Conservation (phyloP, 2,888 invertebrate genomes). For the Cremastobaeus sp. region DNA sequence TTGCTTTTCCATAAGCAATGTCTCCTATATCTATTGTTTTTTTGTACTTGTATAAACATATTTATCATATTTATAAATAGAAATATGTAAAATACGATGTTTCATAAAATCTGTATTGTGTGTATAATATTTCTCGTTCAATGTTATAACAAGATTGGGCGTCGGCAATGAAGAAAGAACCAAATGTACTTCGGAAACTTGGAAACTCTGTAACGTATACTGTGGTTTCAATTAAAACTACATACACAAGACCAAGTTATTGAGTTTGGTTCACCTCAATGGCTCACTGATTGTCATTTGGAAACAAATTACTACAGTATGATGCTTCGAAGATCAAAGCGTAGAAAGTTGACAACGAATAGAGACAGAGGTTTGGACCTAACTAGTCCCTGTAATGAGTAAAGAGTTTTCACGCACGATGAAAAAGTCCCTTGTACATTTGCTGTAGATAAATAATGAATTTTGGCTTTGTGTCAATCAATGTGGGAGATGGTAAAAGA, state of each 20-base stretch:
- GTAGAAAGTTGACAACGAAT: not conserved
- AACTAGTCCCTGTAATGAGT: constrained; percentile 10
- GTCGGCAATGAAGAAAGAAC: constrained; percentile 1
- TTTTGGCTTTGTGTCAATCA: constrained; percentile 53
- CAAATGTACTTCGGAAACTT: not conserved
- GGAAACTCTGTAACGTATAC: not conserved
- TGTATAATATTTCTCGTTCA: constrained; percentile 28
- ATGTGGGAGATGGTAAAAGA: constrained; percentile 48
- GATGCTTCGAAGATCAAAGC: not conserved
- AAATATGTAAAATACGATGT: constrained; percentile 29
- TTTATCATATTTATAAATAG: constrained; percentile 33
- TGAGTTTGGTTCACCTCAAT: too few species aligned
- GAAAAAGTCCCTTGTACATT: constrained; percentile 27
- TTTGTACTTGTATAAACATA: constrained; percentile 23
- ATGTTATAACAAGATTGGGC: constrained; percentile 13
- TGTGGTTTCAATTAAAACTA: too few species aligned
- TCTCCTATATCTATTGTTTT: too few species aligned
- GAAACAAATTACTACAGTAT: too few species aligned
- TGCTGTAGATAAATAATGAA: constrained; percentile 36
- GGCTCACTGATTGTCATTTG: too few species aligned
- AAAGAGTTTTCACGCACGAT: constrained; percentile 18
- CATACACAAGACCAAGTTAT: too few species aligned
- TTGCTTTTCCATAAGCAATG: too few species aligned
- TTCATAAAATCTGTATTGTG: constrained; percentile 20
- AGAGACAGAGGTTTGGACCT: not conserved